Evolutionary conservation across 2,113 vertebrate species (phyloP).

Genomic region (Hippocampus zosterae): DNA sequence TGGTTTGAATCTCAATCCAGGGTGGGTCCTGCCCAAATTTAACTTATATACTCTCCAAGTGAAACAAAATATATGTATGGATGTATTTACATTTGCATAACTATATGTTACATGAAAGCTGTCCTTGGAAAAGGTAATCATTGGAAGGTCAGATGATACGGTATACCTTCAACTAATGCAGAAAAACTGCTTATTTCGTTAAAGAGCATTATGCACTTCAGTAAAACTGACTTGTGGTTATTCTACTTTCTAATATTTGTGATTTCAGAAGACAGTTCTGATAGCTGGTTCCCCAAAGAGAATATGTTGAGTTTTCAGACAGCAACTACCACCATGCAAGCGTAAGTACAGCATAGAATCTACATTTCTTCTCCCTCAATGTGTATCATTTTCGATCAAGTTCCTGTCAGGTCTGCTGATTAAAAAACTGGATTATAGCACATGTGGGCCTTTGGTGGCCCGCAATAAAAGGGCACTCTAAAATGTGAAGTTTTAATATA

Average conservation of each 20-base stretch:
- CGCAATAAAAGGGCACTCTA: not conserved
- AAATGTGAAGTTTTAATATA: not conserved
- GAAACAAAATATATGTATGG: not conserved
- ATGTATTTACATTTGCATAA: not conserved
- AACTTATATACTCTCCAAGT: too few relatives aligned
- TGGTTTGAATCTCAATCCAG: too few relatives aligned
- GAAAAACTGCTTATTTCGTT: not conserved
- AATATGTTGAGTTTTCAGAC: conserved; percentile 97
- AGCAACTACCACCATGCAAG: conserved; percentile 97
- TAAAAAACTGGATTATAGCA: not conserved
- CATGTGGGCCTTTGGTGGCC: not conserved
- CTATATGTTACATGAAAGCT: not conserved
- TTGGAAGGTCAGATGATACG: not conserved
- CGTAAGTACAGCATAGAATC: conserved; percentile 79
- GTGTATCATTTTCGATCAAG: not conserved
- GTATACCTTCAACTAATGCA: not conserved
- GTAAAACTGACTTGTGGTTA: not conserved
- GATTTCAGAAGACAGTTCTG: conserved; percentile 80
- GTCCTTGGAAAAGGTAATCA: not conserved
- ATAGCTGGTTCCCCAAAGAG: conserved; percentile 96
- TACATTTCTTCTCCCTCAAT: conserved; percentile 17
- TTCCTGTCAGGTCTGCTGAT: conserved; percentile 12
- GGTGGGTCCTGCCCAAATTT: too few relatives aligned
- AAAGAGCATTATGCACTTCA: not conserved
- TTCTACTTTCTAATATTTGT: conserved; percentile 16